Evolutionary conservation across 2,888 invertebrate species (phyloP).

Genomic region (Zhuqinia jingwanae): DNA sequence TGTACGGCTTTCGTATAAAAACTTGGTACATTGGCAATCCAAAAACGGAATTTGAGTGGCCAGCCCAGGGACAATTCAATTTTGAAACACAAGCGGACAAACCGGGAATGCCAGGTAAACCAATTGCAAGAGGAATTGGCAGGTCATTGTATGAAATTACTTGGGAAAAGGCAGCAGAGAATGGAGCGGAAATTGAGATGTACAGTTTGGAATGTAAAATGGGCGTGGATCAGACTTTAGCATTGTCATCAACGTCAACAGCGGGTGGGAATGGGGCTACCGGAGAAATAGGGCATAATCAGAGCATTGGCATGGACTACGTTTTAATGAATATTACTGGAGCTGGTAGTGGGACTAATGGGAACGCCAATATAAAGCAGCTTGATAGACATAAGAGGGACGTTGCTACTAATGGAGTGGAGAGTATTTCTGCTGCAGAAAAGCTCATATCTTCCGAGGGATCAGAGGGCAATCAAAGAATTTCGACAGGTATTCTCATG

Average conservation of each 20-base stretch:
- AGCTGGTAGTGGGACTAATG: neutral
- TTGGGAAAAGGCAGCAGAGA: conserved; percentile 90
- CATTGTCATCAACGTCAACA: too few relatives aligned
- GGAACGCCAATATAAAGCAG: conserved; percentile 73
- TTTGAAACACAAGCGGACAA: conserved; percentile 80
- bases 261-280: neutral
- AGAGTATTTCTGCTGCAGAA: conserved; percentile 58
- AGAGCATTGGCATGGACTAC: conserved; percentile 31
- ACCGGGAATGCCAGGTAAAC: conserved; percentile 89
- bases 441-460: conserved; percentile 66
- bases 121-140: conserved; percentile 87
- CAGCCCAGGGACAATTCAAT: conserved; percentile 85
- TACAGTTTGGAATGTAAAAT: conserved; percentile 87
- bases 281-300: conserved; percentile 40
- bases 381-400: conserved; percentile 78
- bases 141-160: conserved; percentile 89
- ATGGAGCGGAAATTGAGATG: conserved; percentile 88
- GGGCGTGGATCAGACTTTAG: conserved; percentile 7
- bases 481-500: neutral
- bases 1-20: conserved; percentile 88
- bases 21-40: conserved; percentile 84
- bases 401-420: conserved; percentile 71
- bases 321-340: conserved; percentile 4
- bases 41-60: conserved; percentile 87
- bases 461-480: conserved; percentile 16